A percentile compares a stretch with the other conserved stretches of the same genome.
Conservation (phyloP, 1,140 invertebrate genomes). For the Drosophila parvula region DNA sequence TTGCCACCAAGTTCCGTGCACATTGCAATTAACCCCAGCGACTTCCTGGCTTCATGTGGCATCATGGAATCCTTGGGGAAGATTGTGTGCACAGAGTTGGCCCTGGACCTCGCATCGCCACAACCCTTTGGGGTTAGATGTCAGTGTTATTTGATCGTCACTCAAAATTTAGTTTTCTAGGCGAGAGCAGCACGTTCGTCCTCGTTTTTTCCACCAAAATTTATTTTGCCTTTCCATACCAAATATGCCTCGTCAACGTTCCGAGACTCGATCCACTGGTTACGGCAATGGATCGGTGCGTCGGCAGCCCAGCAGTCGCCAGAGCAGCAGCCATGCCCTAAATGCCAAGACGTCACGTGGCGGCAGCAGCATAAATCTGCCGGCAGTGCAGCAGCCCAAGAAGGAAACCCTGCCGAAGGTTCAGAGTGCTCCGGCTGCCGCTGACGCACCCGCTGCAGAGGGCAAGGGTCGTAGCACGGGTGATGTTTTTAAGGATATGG, state of each 20-base stretch:
- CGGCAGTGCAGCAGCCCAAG: conserved; percentile 48
- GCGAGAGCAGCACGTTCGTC: conserved; percentile 7
- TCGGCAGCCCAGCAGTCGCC: conserved; percentile 15
- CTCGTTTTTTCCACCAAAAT: conserved; percentile 9
- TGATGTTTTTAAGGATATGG: conserved; percentile 88
- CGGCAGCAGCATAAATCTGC: conserved; percentile 36
- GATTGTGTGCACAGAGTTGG: conserved; percentile 19
- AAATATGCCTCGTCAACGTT: conserved; percentile 65
- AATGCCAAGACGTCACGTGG: conserved; percentile 5
- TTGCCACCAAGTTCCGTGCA: conserved; percentile 10
- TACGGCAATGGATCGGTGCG: conserved; percentile 6
- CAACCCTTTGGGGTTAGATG: conserved; percentile 4
- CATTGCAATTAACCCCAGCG: conserved; percentile 21
- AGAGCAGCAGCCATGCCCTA: conserved; percentile 22
- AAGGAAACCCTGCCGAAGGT: conserved; percentile 25
- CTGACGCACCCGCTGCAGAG: conserved; percentile 24
- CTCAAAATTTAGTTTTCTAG: conserved; percentile 56
- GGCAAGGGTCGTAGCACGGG: conserved; percentile 41
- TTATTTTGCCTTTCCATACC: background rate
- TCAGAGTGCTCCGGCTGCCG: background rate
- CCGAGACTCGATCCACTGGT: conserved; percentile 31
- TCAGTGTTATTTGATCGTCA: background rate
- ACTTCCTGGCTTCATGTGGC: background rate
- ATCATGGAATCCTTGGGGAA: background rate
- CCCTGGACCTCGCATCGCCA: background rate